Percentiles rank a stretch among this genome's conserved stretches.
Conservation (phyloP, 2,888 invertebrate genomes). For the Amorpha juglandis region DNA sequence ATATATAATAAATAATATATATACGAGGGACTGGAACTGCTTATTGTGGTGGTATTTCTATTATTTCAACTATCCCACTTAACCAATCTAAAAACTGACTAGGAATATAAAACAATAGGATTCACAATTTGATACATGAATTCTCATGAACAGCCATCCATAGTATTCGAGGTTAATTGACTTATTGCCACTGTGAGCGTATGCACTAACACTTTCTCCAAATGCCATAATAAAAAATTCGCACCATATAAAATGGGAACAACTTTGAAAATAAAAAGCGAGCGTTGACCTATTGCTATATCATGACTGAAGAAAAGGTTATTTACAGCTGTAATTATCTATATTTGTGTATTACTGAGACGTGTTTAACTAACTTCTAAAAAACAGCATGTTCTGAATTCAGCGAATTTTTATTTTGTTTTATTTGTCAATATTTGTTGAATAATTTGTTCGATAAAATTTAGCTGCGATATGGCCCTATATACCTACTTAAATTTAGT, state of each 20-base stretch:
- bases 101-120: background rate
- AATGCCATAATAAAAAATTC: background rate
- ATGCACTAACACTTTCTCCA: conserved; percentile 5
- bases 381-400: too few relatives aligned
- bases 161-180: conserved; percentile 11
- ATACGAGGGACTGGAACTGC: too few relatives aligned
- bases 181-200: background rate
- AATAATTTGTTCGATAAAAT: too few relatives aligned
- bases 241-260: background rate
- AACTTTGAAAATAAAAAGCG: background rate
- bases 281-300: background rate
- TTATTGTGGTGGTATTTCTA: too few relatives aligned
- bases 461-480: too few relatives aligned
- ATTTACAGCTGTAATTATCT: background rate
- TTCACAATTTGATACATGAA: background rate
- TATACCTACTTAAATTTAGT: too few relatives aligned
- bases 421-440: too few relatives aligned
- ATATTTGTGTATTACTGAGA: too few relatives aligned
- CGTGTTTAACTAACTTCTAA: too few relatives aligned
- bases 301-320: background rate
- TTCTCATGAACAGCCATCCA: background rate
- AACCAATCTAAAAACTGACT: background rate
- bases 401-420: too few relatives aligned
- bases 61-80: background rate
- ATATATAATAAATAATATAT: too few relatives aligned